These are phyloP conservation scores for Nomia melanderi DNA, from an alignment of 1,140 invertebrate species.

Conservation along the genomic window DNA sequence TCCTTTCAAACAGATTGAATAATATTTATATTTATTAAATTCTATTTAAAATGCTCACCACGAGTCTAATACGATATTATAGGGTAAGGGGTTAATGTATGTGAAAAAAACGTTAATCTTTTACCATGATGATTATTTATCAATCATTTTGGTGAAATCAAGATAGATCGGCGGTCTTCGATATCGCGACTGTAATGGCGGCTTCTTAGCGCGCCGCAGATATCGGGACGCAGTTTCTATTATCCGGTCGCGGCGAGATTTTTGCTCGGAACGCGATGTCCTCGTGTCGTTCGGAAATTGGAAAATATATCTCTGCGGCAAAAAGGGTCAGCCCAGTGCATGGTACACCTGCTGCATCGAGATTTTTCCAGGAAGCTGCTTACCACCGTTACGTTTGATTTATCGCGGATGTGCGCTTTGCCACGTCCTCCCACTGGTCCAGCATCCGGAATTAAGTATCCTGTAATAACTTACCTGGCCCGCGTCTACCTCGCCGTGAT, in stretches of 20 bases:
- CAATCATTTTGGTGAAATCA: constrained; percentile 24
- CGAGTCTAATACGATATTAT: no score
- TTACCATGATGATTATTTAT: no score
- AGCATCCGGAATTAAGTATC: constrained; percentile 59
- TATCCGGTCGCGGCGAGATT: constrained; percentile 59
- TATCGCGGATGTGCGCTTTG: constrained; percentile 52
- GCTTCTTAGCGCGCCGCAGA: constrained; percentile 46
- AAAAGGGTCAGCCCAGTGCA: constrained; percentile 49
- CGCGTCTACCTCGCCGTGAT: constrained; percentile 30
- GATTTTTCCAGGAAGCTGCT: constrained; percentile 66
- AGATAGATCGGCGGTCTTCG: constrained; percentile 48
- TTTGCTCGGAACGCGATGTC: constrained; percentile 40
- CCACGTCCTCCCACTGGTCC: constrained; percentile 26
- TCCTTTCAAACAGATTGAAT: no score
- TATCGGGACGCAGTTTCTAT: constrained; percentile 62
- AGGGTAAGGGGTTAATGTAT: no score
- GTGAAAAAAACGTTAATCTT: no score
- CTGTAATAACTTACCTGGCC: constrained; percentile 40
- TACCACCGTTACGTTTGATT: constrained; percentile 66
- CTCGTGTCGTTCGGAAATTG: constrained; percentile 70
- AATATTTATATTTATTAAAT: no score
- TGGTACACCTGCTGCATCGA: constrained; percentile 32
- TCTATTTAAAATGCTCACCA: no score
- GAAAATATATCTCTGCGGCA: constrained; percentile 63
- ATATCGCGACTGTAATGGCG: constrained; percentile 53